Evolutionary conservation across 2,888 invertebrate species (phyloP), one percentile per base, ranked within the genome.

Genomic region (Tridacna crocea): DNA sequence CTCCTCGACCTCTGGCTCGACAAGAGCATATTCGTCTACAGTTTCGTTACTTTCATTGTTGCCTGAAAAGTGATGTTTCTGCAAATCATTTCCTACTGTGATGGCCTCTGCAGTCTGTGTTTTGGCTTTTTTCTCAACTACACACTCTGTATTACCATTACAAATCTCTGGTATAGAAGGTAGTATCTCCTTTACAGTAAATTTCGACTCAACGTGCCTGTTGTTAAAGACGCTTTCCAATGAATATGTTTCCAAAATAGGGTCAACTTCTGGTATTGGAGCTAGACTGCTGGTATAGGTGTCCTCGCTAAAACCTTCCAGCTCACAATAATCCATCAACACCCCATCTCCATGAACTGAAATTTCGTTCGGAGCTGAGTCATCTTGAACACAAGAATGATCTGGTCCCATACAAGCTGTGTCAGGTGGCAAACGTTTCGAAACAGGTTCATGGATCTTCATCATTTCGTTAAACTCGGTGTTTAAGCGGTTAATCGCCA

Each of bases 201-300:
- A 19, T 3, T 3, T 15, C 2, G 26, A 36, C 1, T 4, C n/a
- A 26, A 15, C 11, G 19, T 15, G 8, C 46, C 2, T 19, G n/a
- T 66, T 17, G n/a, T 3, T 46, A 19, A 13, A 46, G 8, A 66
- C 19, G 22, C 46, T 46, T 8, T 24, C 55, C 0, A 47, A 17
- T 4, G 47, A 19, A 51, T 70, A 70, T 51, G 22, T 22, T 47
- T 70, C 70, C 26, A 70, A 51, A 8, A 70, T 70, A 26, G 70
- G 47, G 51, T 70, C 70, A 17, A 70, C 70, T 47, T 70, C 70
- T 19, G 70, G 70, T 17, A 70, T 70, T 12, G 70, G 22, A 70
- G 70, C 70, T 51, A 70, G 26, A 24, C 24, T 51, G 15, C 51
- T 24, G 17, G 24, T 6, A 13, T 51, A 70, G 2, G 15, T 70